Evolutionary conservation across 2,888 invertebrate genomes (phyloP).

Genomic region (Leptarthrus brevirostris): DNA sequence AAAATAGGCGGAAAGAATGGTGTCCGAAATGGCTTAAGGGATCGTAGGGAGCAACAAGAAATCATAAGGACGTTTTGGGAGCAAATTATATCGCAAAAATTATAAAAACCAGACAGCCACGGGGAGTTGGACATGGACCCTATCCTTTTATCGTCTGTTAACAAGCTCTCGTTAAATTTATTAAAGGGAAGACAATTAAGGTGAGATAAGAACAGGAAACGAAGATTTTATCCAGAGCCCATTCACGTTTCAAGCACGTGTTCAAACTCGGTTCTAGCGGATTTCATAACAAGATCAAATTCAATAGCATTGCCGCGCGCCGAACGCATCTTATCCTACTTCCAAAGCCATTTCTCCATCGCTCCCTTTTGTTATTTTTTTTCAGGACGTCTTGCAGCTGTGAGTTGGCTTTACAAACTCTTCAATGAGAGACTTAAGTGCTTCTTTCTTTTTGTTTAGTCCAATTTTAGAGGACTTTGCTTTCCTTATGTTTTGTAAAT

Average conservation of each 20-base stretch:
- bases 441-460: neutral
- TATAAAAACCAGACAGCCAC: neutral
- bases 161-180: too few relatives aligned
- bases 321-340: neutral
- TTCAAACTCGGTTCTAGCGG: neutral
- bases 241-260: conserved; percentile 16
- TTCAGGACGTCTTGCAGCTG: conserved; percentile 6
- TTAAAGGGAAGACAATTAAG: neutral
- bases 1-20: conserved; percentile 7
- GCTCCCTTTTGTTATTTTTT: neutral
- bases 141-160: neutral
- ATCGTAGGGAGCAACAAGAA: conserved; percentile 12
- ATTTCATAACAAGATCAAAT: conserved; percentile 20
- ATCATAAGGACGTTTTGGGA: conserved; percentile 2
- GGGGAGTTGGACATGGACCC: neutral
- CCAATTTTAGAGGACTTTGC: neutral
- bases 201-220: neutral
- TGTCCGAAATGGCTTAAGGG: neutral
- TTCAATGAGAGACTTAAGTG: neutral
- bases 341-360: neutral
- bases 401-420: neutral
- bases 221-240: neutral
- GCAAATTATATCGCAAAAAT: neutral
- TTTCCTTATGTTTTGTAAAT: neutral
- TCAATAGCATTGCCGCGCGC: neutral